A percentile compares a stretch with the other conserved stretches of the same genome.
phyloP scores from a whole-genome alignment of 2,888 invertebrate species.

The Gastrophysa polygoni region DNA sequence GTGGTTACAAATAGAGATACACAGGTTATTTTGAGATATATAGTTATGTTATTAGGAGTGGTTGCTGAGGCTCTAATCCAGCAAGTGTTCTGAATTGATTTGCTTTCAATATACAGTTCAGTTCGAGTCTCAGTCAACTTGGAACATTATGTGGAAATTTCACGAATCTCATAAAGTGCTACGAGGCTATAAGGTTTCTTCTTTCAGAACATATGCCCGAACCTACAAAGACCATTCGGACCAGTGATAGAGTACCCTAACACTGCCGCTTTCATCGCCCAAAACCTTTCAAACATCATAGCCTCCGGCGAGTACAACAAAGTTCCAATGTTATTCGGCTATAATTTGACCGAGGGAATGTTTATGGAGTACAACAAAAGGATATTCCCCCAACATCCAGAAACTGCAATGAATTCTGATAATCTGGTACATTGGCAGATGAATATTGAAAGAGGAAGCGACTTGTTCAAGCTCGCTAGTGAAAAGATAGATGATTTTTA shows the following conservation, averaged over 20 bases:
- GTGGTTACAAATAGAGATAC: too few relatives aligned
- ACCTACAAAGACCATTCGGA: background rate
- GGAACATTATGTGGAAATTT: too few relatives aligned
- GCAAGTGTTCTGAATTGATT: too few relatives aligned
- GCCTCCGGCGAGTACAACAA: slow-evolving; percentile 47
- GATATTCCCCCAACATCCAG: background rate
- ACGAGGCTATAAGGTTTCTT: too few relatives aligned
- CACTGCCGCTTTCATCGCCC: slow-evolving; percentile 43
- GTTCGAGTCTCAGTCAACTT: background rate
- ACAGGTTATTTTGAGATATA: too few relatives aligned
- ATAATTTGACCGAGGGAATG: slow-evolving; percentile 44
- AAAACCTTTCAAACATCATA: slow-evolving; percentile 46
- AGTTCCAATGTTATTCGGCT: slow-evolving; percentile 53
- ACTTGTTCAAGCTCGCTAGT: background rate
- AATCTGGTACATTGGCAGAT: background rate
- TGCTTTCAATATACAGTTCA: too few relatives aligned
- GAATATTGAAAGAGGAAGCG: background rate
- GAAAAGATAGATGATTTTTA: background rate
- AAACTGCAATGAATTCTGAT: background rate
- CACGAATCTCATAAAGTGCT: too few relatives aligned
- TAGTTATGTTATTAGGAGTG: too few relatives aligned
- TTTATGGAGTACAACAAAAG: slow-evolving; percentile 4
- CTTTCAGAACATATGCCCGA: background rate
- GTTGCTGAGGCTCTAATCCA: too few relatives aligned
- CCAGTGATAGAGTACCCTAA: slow-evolving; percentile 19